A percentile compares a stretch with the other conserved stretches of the same genome.
Evolutionary conservation across 2,113 vertebrate genomes (phyloP).

Genomic region (Coptodon rendalli): DNA sequence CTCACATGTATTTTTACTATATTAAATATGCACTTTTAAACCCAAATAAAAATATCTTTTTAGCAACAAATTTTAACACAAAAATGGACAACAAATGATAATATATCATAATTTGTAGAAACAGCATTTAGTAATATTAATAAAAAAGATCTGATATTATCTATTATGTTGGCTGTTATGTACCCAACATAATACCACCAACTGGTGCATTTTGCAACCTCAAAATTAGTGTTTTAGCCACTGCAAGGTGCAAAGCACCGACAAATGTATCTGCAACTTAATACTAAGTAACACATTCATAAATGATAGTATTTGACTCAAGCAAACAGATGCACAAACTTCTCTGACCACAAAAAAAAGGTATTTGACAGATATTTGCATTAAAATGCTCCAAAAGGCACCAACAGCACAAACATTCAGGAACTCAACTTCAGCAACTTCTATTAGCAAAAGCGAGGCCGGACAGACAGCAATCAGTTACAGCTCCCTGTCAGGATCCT

Average conservation of each 20-base stretch:
- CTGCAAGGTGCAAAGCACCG: neutral
- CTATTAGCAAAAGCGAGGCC: neutral
- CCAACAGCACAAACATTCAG: neutral
- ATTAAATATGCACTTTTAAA: neutral
- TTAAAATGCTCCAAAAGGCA: neutral
- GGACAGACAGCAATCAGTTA: neutral
- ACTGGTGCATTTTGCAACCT: neutral
- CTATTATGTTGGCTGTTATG: neutral
- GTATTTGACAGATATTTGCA: neutral
- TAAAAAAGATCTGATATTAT: neutral
- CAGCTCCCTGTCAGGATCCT: neutral
- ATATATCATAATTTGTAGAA: neutral
- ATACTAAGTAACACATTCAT: neutral
- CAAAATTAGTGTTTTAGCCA: neutral
- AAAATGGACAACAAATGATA: neutral
- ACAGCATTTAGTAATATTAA: neutral
- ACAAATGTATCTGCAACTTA: neutral
- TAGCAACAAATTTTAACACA: neutral
- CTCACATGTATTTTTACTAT: neutral
- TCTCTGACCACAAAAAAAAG: neutral
- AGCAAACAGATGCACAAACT: neutral
- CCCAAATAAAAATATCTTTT: neutral
- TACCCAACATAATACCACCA: neutral
- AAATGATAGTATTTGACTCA: neutral
- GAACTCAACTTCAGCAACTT: neutral